phyloP scores from a whole-genome alignment of 2,888 invertebrate genomes.

The Dicyrtomina minuta region DNA sequence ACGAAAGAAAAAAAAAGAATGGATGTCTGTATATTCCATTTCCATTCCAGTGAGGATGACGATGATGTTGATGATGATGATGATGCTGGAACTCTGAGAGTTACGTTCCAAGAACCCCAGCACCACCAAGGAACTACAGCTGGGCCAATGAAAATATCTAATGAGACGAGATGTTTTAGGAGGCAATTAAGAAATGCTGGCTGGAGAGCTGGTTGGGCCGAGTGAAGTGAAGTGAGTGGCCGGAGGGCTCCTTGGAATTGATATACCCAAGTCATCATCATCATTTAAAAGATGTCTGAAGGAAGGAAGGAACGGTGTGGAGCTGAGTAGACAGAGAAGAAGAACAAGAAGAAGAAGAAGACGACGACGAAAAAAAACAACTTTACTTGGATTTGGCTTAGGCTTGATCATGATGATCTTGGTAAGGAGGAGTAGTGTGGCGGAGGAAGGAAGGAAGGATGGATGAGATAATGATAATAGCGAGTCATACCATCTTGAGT shows the following conservation, averaged over 20 bases:
- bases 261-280: slow-evolving; percentile 51
- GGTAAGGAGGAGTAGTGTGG: slow-evolving; percentile 5
- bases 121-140: slow-evolving; percentile 21
- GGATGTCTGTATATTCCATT: background rate
- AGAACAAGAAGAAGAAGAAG: slow-evolving; percentile 1
- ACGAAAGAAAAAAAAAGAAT: slow-evolving; percentile 4
- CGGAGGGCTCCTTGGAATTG: slow-evolving; percentile 37
- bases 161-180: slow-evolving; percentile 41
- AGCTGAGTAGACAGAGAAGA: slow-evolving; percentile 15
- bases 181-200: slow-evolving; percentile 48
- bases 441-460: background rate
- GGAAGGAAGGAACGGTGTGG: slow-evolving; percentile 23
- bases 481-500: slow-evolving; percentile 16
- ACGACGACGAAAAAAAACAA: slow-evolving; percentile 22
- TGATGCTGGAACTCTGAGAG: background rate
- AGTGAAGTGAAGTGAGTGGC: slow-evolving; percentile 7
- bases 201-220: slow-evolving; percentile 31
- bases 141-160: slow-evolving; percentile 45
- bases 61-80: background rate
- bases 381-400: slow-evolving; percentile 22
- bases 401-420: background rate
- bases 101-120: background rate
- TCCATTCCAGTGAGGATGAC: background rate
- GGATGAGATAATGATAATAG: slow-evolving; percentile 8
- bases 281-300: slow-evolving; percentile 38